These are phyloP conservation scores for Muscina levida DNA, from an alignment of 2,888 invertebrate species.

Conservation along the genomic window DNA sequence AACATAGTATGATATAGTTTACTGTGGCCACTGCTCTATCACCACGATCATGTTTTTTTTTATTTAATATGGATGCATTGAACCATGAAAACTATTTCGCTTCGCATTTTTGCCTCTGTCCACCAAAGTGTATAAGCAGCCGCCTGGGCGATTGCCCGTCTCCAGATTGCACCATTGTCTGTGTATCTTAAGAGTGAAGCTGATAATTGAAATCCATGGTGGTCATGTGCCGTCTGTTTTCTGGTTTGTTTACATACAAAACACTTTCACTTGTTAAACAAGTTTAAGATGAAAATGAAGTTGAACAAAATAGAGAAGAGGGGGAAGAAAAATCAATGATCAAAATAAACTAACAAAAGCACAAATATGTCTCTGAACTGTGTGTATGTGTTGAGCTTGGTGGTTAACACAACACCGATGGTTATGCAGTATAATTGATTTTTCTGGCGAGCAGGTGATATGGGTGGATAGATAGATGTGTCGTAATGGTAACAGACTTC, in stretches of 20 bases:
- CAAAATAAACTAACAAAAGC: conserved; percentile 2
- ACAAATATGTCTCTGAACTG: conserved; percentile 31
- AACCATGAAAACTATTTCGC: conserved; percentile 45
- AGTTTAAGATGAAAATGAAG: conserved; percentile 54
- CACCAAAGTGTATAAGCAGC: background rate
- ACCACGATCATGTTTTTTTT: background rate
- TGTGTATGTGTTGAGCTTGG: conserved; percentile 13
- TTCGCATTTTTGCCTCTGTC: background rate
- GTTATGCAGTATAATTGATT: background rate
- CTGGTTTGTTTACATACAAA: conserved; percentile 41
- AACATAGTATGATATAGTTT: background rate
- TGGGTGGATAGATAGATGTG: background rate
- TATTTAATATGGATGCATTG: conserved; percentile 41
- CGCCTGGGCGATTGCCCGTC: background rate
- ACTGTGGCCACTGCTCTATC: too few relatives aligned
- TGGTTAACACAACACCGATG: background rate
- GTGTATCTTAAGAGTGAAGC: background rate
- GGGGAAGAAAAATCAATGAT: background rate
- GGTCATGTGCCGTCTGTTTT: conserved; percentile 31
- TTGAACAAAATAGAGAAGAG: background rate
- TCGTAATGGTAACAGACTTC: conserved; percentile 17
- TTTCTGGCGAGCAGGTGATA: background rate
- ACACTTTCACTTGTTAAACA: conserved; percentile 63
- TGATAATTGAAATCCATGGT: conserved; percentile 16
- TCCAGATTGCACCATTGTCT: background rate